These are phyloP conservation scores for Drosophila sechellia DNA, from an alignment of 1,140 invertebrate species.

Conservation along the genomic window DNA sequence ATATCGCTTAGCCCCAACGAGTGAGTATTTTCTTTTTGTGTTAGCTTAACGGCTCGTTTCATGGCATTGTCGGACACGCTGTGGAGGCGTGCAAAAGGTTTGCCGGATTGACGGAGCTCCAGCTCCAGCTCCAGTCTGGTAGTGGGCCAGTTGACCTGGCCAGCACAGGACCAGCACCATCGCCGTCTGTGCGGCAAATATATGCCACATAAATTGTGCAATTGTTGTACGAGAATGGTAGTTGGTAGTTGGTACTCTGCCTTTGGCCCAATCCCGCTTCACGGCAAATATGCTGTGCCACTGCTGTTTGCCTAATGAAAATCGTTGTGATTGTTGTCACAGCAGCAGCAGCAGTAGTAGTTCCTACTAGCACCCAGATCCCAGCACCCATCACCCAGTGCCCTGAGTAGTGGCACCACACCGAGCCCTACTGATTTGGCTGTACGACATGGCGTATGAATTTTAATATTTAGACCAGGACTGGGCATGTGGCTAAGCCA, in stretches of 20 bases:
- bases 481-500: constrained; percentile 27
- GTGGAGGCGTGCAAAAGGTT: constrained; percentile 50
- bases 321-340: constrained; percentile 61
- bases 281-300: constrained; percentile 67
- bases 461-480: constrained; percentile 73
- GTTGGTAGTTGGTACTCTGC: background rate
- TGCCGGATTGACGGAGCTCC: constrained; percentile 40
- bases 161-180: constrained; percentile 4
- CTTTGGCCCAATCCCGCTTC: constrained; percentile 34
- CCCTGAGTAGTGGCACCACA: background rate
- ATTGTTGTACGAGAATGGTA: constrained; percentile 53
- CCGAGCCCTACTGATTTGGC: constrained; percentile 59
- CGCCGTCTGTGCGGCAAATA: constrained; percentile 64
- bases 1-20: constrained; percentile 25
- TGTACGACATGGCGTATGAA: constrained; percentile 80
- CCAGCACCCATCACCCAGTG: background rate
- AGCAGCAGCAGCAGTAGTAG: constrained; percentile 11
- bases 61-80: constrained; percentile 51
- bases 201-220: constrained; percentile 81
- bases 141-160: constrained; percentile 36
- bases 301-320: constrained; percentile 76
- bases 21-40: constrained; percentile 20
- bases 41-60: constrained; percentile 66
- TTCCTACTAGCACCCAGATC: background rate
- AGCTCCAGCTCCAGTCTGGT: background rate